A percentile compares a stretch with the other conserved stretches of the same genome.
These are phyloP conservation scores for Ardeotis arabs DNA, from an alignment of 2,113 vertebrate species.

Conservation along the genomic window DNA sequence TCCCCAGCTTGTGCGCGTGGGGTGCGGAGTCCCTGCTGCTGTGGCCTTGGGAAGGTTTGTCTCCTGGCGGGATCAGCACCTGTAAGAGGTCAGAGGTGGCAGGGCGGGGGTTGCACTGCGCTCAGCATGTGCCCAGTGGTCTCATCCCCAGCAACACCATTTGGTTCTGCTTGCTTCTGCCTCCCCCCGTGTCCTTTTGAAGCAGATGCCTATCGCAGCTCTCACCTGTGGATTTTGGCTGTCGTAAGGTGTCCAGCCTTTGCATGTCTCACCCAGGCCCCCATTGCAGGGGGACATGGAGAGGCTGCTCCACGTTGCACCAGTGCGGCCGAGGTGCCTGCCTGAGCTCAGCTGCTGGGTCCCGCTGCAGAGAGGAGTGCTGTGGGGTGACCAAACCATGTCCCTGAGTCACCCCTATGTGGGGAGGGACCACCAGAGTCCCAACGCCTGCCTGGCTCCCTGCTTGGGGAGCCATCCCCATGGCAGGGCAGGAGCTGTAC, in stretches of 20 bases:
- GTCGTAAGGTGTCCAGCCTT: background rate
- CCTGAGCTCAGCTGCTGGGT: background rate
- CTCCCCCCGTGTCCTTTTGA: rapidly evolving
- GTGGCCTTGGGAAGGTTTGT: background rate
- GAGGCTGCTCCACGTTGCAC: rapidly evolving
- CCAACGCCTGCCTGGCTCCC: background rate
- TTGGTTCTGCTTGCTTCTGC: background rate
- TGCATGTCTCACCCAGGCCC: background rate
- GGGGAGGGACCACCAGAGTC: background rate
- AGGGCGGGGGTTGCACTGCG: rapidly evolving
- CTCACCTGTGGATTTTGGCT: background rate
- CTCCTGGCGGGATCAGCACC: background rate
- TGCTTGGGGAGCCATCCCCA: rapidly evolving
- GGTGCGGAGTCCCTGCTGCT: background rate
- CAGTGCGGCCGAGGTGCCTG: background rate
- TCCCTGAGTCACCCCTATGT: background rate
- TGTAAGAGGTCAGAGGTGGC: background rate
- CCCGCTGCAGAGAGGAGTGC: background rate
- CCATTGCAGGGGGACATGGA: rapidly evolving
- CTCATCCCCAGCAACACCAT: background rate
- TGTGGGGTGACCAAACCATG: background rate
- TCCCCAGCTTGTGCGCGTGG: rapidly evolving
- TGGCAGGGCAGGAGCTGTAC: background rate
- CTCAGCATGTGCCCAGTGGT: rapidly evolving
- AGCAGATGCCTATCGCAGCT: background rate